Conservation (phyloP, 1,140 invertebrate species). For the Pseudomyrmex flavicornis region DNA sequence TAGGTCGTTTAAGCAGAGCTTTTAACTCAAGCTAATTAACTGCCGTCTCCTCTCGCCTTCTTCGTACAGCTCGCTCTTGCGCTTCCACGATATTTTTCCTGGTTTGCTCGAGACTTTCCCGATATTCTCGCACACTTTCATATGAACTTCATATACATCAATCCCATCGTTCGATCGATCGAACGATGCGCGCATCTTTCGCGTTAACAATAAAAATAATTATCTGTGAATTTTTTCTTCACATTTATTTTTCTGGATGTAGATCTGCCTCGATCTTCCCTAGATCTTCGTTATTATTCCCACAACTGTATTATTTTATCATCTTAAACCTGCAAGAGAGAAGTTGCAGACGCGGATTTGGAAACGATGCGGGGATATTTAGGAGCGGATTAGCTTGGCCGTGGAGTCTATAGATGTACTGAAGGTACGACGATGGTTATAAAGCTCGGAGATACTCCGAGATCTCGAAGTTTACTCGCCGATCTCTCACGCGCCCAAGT, state of each 20-base stretch:
- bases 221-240: too few relatives aligned
- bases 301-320: constrained; percentile 1
- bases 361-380: constrained; percentile 55
- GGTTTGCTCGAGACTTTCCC: neutral
- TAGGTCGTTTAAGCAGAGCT: constrained; percentile 75
- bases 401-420: constrained; percentile 6
- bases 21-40: constrained; percentile 76
- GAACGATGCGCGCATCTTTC: too few relatives aligned
- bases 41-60: constrained; percentile 50
- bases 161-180: neutral
- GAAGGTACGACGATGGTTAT: constrained; percentile 55
- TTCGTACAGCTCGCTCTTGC: constrained; percentile 2
- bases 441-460: constrained; percentile 48
- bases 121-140: neutral
- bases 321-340: neutral
- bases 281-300: constrained; percentile 5
- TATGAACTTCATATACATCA: neutral
- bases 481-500: constrained; percentile 27
- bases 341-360: constrained; percentile 14
- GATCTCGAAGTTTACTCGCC: constrained; percentile 73
- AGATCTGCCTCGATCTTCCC: neutral
- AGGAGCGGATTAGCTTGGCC: constrained; percentile 39
- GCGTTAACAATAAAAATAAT: too few relatives aligned
- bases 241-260: neutral
- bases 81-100: constrained; percentile 2